Evolutionary conservation across 2,888 invertebrate species (phyloP).

Genomic region (Drosophila testacea): DNA sequence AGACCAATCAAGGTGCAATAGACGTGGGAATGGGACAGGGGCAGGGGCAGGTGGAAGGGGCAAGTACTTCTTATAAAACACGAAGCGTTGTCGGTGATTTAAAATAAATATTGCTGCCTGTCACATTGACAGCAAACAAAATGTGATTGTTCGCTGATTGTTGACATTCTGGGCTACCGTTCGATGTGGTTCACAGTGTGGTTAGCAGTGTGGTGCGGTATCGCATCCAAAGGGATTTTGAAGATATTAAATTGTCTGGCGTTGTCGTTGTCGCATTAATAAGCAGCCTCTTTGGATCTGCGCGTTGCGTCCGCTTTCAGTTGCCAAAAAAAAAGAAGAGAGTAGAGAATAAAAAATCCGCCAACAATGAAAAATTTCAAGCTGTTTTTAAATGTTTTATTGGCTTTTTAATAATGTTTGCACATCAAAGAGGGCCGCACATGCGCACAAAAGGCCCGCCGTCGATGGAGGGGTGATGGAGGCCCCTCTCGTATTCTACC

Average conservation of each 20-base stretch:
- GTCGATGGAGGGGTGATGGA: constrained; percentile 1
- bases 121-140: constrained; percentile 80
- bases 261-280: constrained; percentile 75
- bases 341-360: constrained; percentile 14
- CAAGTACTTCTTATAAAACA: constrained; percentile 53
- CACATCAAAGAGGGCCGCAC: constrained; percentile 74
- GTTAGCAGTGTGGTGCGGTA: constrained; percentile 3
- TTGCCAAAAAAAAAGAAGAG: constrained; percentile 67
- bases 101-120: constrained; percentile 82
- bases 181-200: constrained; percentile 22
- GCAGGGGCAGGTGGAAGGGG: constrained; percentile 18
- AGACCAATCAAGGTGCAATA: constrained; percentile 59
- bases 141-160: constrained; percentile 82
- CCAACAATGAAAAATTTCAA: constrained; percentile 82
- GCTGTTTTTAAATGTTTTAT: constrained; percentile 81
- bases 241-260: constrained; percentile 79
- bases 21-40: not conserved
- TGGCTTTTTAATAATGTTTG: constrained; percentile 81
- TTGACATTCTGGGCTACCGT: constrained; percentile 80
- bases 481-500: constrained; percentile 50
- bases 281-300: constrained; percentile 57
- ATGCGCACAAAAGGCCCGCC: constrained; percentile 51
- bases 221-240: constrained; percentile 60
- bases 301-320: constrained; percentile 49
- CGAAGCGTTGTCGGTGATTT: constrained; percentile 68